Percentiles rank a stretch among this genome's conserved stretches.
These are phyloP conservation scores for Aethina tumida DNA, from an alignment of 1,140 invertebrate genomes.

Conservation along the genomic window DNA sequence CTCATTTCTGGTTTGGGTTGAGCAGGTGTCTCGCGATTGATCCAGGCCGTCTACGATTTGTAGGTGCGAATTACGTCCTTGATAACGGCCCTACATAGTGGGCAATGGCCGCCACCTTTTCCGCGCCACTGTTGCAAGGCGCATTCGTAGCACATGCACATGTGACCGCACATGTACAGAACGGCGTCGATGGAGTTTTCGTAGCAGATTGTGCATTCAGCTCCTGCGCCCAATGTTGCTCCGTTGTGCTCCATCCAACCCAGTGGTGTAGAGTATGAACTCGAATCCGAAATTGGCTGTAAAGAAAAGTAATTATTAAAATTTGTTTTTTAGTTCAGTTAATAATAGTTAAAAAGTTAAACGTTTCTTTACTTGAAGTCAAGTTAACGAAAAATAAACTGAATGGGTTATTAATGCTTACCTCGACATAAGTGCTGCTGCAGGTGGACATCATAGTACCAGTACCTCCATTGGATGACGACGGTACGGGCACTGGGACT, in stretches of 20 bases:
- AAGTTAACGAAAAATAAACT: background rate
- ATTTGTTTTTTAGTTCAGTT: slow-evolving; percentile 4
- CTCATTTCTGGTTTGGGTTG: background rate
- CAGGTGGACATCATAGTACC: slow-evolving; percentile 47
- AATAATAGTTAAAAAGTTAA: too few relatives aligned
- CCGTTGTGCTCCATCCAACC: slow-evolving; percentile 36
- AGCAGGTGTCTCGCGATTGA: background rate
- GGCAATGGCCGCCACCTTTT: slow-evolving; percentile 83
- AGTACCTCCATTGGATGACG: slow-evolving; percentile 27
- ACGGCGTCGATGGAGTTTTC: slow-evolving; percentile 88
- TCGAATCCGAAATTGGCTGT: slow-evolving; percentile 36
- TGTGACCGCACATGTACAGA: slow-evolving; percentile 93
- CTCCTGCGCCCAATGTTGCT: slow-evolving; percentile 38
- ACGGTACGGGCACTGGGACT: slow-evolving; percentile 20
- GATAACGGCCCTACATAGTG: slow-evolving; percentile 85
- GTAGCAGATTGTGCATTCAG: slow-evolving; percentile 91
- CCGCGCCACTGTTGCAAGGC: slow-evolving; percentile 85
- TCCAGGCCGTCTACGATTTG: slow-evolving; percentile 63
- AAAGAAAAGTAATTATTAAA: slow-evolving; percentile 25
- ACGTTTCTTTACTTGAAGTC: background rate
- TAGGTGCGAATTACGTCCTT: slow-evolving; percentile 92
- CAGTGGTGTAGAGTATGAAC: slow-evolving; percentile 33
- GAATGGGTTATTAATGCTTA: slow-evolving; percentile 25
- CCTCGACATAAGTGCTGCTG: slow-evolving; percentile 50
- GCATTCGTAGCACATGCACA: slow-evolving; percentile 98